phyloP scores from a whole-genome alignment of 2,797 vertebrate genomes.

The Aldrovandia affinis region DNA sequence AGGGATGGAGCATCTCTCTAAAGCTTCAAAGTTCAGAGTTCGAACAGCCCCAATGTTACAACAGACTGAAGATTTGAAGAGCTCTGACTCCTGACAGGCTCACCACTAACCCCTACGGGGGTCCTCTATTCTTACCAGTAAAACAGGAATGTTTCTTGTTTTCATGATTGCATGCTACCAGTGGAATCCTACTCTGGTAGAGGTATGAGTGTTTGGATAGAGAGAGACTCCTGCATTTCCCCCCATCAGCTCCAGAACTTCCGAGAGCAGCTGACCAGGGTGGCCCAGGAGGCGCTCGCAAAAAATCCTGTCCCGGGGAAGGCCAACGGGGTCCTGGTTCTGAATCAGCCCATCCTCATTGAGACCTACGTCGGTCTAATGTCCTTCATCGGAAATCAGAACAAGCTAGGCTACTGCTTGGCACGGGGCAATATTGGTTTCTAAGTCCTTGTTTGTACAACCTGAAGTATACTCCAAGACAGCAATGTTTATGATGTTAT shows the following conservation, averaged over 20 bases:
- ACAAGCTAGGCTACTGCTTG: slow-evolving; percentile 83
- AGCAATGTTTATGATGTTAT: neutral
- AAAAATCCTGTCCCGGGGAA: slow-evolving; percentile 66
- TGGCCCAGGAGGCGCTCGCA: slow-evolving; percentile 66
- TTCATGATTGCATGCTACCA: neutral
- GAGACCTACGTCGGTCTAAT: slow-evolving; percentile 78
- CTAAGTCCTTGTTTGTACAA: slow-evolving; percentile 54
- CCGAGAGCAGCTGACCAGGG: slow-evolving; percentile 65
- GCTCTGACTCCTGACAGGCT: slow-evolving; percentile 9
- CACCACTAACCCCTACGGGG: neutral
- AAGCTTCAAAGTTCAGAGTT: neutral
- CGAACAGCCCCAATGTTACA: slow-evolving; percentile 10
- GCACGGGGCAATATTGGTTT: slow-evolving; percentile 81
- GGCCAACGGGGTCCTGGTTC: slow-evolving; percentile 70
- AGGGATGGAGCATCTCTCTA: neutral
- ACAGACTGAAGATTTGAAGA: slow-evolving; percentile 8
- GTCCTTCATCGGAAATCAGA: slow-evolving; percentile 81
- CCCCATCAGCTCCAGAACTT: slow-evolving; percentile 75
- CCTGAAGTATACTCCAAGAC: neutral
- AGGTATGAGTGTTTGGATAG: slow-evolving; percentile 33
- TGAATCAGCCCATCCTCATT: slow-evolving; percentile 73
- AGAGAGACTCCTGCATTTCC: neutral
- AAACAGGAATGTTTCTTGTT: neutral
- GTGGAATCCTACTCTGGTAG: slow-evolving; percentile 35
- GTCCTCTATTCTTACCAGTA: neutral